Evolutionary conservation across 1,140 invertebrate species (phyloP).

Genomic region (Dreissena polymorpha): DNA sequence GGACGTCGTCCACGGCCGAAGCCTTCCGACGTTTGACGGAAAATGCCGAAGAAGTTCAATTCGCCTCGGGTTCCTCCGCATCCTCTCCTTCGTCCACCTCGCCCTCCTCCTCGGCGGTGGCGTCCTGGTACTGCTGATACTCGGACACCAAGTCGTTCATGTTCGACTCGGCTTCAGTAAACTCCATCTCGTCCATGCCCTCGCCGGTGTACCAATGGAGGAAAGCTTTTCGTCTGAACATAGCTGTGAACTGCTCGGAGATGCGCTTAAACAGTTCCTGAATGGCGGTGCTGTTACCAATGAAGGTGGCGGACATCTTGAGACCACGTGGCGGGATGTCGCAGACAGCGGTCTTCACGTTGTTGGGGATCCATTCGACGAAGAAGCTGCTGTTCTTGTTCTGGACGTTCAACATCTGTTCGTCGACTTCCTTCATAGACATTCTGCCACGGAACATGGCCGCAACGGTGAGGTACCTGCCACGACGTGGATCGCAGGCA

Average conservation of each 20-base stretch:
- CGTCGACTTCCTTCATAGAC: constrained; percentile 96
- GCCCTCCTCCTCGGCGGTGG: constrained; percentile 89
- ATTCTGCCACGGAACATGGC: constrained; percentile 95
- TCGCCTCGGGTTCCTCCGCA: background rate
- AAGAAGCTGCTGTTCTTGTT: constrained; percentile 87
- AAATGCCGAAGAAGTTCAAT: no score
- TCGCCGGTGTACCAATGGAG: constrained; percentile 90
- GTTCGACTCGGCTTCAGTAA: constrained; percentile 87
- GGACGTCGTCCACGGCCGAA: no score
- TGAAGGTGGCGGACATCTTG: constrained; percentile 81
- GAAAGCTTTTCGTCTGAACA: constrained; percentile 87
- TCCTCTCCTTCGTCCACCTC: constrained; percentile 88
- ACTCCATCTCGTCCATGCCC: constrained; percentile 90
- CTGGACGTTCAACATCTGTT: constrained; percentile 78
- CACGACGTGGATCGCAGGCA: constrained; percentile 87
- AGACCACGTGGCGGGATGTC: constrained; percentile 82
- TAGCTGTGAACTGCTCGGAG: constrained; percentile 81
- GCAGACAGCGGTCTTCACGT: constrained; percentile 83
- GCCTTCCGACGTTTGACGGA: no score
- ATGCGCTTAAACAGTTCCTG: constrained; percentile 94
- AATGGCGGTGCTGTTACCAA: constrained; percentile 91
- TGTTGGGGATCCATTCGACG: constrained; percentile 97
- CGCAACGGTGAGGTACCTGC: constrained; percentile 89
- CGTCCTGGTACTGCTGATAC: constrained; percentile 96
- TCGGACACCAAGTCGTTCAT: constrained; percentile 94